A percentile compares a stretch with the other conserved stretches of the same genome.
Evolutionary conservation across 2,888 invertebrate species (phyloP).

Genomic region (Periphyllus acericola): DNA sequence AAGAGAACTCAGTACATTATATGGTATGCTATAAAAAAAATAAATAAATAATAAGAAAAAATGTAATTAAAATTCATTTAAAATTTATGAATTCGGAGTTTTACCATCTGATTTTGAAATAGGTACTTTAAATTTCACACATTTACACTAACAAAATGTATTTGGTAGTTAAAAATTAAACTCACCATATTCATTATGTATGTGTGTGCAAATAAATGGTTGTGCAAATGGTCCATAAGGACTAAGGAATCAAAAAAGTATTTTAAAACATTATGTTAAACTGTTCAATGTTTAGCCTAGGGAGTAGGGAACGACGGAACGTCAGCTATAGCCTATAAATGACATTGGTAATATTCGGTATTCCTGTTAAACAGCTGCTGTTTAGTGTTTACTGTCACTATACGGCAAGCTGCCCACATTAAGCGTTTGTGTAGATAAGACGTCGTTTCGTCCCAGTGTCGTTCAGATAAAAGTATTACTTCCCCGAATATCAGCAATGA

Average conservation of each 20-base stretch:
- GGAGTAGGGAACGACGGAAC: background rate
- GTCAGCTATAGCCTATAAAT: conserved; percentile 14
- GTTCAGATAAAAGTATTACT: background rate
- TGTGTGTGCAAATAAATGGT: no score
- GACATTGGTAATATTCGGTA: conserved; percentile 41
- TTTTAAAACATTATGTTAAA: conserved; percentile 1
- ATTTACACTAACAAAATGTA: no score
- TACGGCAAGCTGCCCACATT: background rate
- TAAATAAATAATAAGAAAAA: no score
- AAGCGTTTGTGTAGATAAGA: background rate
- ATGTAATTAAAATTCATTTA: no score
- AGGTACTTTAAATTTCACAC: no score
- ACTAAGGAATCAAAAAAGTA: background rate
- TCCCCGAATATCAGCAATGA: conserved; percentile 51
- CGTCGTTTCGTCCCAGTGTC: conserved; percentile 30
- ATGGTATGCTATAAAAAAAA: no score
- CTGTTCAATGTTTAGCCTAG: background rate
- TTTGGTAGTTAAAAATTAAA: no score
- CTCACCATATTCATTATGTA: no score
- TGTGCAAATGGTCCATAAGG: no score
- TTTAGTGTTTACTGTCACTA: conserved; percentile 5
- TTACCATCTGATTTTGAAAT: no score
- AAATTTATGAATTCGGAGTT: no score
- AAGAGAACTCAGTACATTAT: no score
- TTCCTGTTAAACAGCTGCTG: conserved; percentile 32